These are phyloP conservation scores for Rhynchopsitta pachyrhyncha DNA, from an alignment of 2,113 vertebrate genomes.

Conservation along the genomic window DNA sequence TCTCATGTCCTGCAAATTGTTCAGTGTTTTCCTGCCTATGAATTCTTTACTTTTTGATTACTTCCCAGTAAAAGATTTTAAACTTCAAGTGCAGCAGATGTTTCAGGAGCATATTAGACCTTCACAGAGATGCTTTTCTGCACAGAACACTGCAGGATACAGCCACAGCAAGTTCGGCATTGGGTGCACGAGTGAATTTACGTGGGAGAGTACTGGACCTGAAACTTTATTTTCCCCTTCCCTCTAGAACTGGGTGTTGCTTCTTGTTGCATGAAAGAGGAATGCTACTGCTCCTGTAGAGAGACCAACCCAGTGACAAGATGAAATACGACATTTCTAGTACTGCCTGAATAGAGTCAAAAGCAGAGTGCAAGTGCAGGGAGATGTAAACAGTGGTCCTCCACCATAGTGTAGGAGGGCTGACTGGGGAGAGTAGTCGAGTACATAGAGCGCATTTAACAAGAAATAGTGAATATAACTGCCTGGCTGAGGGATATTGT, in stretches of 20 bases:
- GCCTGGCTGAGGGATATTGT: neutral
- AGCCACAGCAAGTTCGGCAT: neutral
- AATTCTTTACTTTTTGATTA: neutral
- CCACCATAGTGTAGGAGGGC: neutral
- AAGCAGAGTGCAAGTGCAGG: neutral
- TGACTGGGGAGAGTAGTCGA: neutral
- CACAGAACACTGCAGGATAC: neutral
- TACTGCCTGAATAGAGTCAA: neutral
- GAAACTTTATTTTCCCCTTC: neutral
- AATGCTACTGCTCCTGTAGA: neutral
- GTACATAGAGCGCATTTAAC: neutral
- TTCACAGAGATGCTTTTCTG: neutral
- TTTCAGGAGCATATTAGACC: neutral
- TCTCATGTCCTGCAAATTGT: neutral
- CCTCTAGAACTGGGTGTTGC: neutral
- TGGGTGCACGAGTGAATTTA: neutral
- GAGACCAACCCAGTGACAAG: neutral
- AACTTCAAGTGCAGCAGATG: neutral
- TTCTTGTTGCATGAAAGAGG: neutral
- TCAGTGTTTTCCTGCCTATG: neutral
- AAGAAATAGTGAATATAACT: neutral
- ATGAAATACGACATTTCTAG: neutral
- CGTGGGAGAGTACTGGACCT: neutral
- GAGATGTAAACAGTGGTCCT: neutral
- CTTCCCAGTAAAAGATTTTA: neutral